Conservation (phyloP, 2,113 vertebrate species). For the Tetraodon nigroviridis region DNA sequence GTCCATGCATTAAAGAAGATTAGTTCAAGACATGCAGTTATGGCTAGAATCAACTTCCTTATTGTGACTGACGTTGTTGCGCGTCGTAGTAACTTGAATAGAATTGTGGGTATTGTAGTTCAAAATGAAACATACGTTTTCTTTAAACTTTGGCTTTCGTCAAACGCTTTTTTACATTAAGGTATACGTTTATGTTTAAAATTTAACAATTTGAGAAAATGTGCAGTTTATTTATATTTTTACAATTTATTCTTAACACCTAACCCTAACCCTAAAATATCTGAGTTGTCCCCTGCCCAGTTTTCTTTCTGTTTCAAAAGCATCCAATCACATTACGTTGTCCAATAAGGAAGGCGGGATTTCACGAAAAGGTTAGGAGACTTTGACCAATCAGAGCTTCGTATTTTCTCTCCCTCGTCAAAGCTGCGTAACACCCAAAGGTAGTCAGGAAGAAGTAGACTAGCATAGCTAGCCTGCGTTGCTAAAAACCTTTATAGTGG, state of each 20-base stretch:
- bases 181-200: not conserved
- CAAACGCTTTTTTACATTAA: not conserved
- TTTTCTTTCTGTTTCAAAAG: conserved; percentile 16
- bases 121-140: not conserved
- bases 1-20: conserved; percentile 55
- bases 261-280: too few relatives aligned
- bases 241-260: not conserved
- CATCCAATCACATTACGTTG: conserved; percentile 44
- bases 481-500: conserved; percentile 47
- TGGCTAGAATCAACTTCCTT: conserved; percentile 64
- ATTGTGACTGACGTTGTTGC: conserved; percentile 61
- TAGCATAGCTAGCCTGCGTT: conserved; percentile 45
- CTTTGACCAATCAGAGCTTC: conserved; percentile 39
- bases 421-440: conserved; percentile 25
- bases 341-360: conserved; percentile 44
- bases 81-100: not conserved
- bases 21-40: conserved; percentile 45
- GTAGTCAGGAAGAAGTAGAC: conserved; percentile 66
- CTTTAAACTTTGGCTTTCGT: not conserved
- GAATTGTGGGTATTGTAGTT: conserved; percentile 71
- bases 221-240: not conserved
- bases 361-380: not conserved
- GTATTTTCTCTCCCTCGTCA: conserved; percentile 20
- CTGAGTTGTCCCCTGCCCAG: conserved; percentile 48
- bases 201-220: not conserved